Evolutionary conservation across 2,888 invertebrate species (phyloP).

Genomic region (Scaptomyza polygonia): DNA sequence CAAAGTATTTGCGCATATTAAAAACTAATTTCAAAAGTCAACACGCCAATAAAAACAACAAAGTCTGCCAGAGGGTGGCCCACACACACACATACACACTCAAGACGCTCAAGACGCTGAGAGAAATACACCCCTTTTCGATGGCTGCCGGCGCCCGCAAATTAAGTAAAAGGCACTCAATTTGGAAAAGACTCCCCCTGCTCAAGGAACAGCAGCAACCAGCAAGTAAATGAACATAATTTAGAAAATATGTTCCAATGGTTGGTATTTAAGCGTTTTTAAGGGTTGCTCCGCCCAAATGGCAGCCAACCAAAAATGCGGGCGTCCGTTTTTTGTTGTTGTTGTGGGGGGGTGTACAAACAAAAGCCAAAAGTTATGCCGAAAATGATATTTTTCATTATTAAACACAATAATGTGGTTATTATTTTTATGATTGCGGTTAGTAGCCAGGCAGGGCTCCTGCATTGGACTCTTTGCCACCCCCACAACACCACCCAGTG

Average conservation of each 20-base stretch:
- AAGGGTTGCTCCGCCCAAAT: slow-evolving; percentile 66
- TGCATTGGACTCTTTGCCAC: slow-evolving; percentile 15
- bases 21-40: slow-evolving; percentile 84
- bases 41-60: slow-evolving; percentile 82
- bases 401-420: slow-evolving; percentile 81
- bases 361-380: slow-evolving; percentile 78
- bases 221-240: slow-evolving; percentile 73
- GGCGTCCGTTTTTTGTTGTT: slow-evolving; percentile 40
- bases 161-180: slow-evolving; percentile 77
- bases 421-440: slow-evolving; percentile 81
- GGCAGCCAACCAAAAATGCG: slow-evolving; percentile 73
- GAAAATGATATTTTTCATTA: slow-evolving; percentile 81
- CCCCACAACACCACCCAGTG: slow-evolving; percentile 10
- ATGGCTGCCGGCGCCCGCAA: slow-evolving; percentile 64
- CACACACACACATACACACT: not conserved
- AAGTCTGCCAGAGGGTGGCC: slow-evolving; percentile 45
- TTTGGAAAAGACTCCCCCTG: slow-evolving; percentile 41
- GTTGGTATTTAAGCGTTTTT: slow-evolving; percentile 73
- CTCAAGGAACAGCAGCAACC: slow-evolving; percentile 29
- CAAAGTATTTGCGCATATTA: slow-evolving; percentile 83
- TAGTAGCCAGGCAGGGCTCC: slow-evolving; percentile 40
- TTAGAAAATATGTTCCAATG: slow-evolving; percentile 73
- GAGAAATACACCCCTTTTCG: slow-evolving; percentile 60
- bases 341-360: slow-evolving; percentile 57
- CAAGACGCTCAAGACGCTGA: slow-evolving; percentile 34